Evolutionary conservation across 2,797 vertebrate species (phyloP).

Genomic region (Rhincodon typus): DNA sequence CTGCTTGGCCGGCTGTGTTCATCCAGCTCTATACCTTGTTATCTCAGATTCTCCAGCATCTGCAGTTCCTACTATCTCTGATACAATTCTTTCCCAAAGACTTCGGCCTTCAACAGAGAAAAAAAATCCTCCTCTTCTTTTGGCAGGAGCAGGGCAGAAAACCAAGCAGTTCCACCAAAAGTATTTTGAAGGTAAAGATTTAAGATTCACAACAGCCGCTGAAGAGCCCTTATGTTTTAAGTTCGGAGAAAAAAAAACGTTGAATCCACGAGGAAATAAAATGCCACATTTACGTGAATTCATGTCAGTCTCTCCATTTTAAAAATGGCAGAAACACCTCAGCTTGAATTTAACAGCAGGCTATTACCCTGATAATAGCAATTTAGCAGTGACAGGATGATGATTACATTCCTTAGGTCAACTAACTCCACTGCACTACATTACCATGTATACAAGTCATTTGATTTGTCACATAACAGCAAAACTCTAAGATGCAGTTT

Average conservation of each 20-base stretch:
- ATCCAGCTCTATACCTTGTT: too few species aligned
- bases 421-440: neutral
- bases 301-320: neutral
- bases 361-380: neutral
- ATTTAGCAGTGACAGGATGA: neutral
- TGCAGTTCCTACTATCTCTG: too few species aligned
- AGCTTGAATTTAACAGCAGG: neutral
- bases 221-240: neutral
- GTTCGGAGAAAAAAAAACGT: neutral
- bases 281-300: neutral
- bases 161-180: neutral
- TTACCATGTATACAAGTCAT: neutral
- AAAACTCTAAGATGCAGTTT: neutral
- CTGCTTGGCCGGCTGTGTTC: too few species aligned
- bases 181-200: neutral
- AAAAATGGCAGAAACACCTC: neutral
- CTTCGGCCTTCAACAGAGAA: neutral
- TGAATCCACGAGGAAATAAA: neutral
- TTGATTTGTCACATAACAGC: neutral
- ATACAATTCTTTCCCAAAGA: too few species aligned
- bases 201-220: neutral
- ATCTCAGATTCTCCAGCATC: too few species aligned
- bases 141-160: neutral
- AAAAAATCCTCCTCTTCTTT: neutral
- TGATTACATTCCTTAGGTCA: neutral